Evolutionary conservation across 2,113 vertebrate species (phyloP).

Genomic region (Larimichthys crocea): DNA sequence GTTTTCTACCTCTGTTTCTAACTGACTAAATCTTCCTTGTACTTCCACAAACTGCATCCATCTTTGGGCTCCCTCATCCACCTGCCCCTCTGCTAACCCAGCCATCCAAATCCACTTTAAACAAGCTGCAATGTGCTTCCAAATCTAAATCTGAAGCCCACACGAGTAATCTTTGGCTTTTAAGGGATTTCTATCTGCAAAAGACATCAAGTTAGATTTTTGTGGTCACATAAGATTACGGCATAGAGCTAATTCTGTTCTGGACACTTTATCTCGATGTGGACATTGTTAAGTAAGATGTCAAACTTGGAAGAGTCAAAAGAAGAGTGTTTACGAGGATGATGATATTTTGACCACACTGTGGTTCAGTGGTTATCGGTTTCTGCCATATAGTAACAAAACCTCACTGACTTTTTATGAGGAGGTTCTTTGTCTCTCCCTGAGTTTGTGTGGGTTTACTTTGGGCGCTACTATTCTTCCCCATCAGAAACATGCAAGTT

Average conservation of each 20-base stretch:
- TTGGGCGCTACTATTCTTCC: neutral
- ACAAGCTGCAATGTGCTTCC: constrained; percentile 13
- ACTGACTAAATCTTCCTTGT: constrained; percentile 40
- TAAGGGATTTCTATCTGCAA: constrained; percentile 29
- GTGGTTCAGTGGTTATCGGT: neutral
- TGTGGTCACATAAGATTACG: constrained; percentile 40
- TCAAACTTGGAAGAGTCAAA: constrained; percentile 8
- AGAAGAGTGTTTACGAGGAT: neutral
- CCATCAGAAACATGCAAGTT: neutral
- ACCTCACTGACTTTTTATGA: neutral
- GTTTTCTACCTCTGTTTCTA: constrained; percentile 36
- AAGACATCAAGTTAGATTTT: constrained; percentile 43
- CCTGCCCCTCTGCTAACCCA: neutral
- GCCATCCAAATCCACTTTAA: constrained; percentile 51
- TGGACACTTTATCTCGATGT: constrained; percentile 5
- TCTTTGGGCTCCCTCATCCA: constrained; percentile 23
- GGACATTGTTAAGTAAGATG: neutral
- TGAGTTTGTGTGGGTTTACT: neutral
- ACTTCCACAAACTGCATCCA: constrained; percentile 30
- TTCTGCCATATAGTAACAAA: neutral
- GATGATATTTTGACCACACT: constrained; percentile 30
- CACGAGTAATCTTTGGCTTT: constrained; percentile 47
- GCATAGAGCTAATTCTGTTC: constrained; percentile 33
- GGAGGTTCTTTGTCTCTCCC: neutral
- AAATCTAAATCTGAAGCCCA: constrained; percentile 35